These are phyloP conservation scores for Oophaga pumilio DNA, from an alignment of 2,113 vertebrate genomes.

Conservation along the genomic window DNA sequence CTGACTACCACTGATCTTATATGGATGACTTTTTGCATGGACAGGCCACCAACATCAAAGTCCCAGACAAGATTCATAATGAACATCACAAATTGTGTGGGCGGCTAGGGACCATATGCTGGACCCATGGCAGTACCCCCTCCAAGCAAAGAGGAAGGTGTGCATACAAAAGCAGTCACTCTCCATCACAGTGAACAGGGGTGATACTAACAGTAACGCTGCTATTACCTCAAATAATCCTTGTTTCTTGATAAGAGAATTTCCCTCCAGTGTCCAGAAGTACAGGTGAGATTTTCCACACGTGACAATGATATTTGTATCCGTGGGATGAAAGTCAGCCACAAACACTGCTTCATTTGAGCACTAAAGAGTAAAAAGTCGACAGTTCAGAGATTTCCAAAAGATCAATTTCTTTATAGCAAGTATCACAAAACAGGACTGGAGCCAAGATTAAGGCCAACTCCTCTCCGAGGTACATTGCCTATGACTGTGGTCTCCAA, in stretches of 20 bases:
- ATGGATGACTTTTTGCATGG: too few relatives aligned
- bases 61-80: too few relatives aligned
- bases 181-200: not conserved
- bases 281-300: constrained; percentile 97
- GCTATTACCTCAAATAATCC: constrained; percentile 91
- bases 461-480: too few relatives aligned
- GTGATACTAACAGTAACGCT: not conserved
- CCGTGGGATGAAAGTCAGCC: constrained; percentile 95
- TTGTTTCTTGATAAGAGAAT: constrained; percentile 90
- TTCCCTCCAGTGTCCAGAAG: constrained; percentile 95
- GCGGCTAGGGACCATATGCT: not conserved
- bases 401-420: not conserved
- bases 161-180: not conserved
- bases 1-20: too few relatives aligned
- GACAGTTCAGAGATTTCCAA: not conserved
- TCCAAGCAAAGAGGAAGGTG: not conserved
- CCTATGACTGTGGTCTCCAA: too few relatives aligned
- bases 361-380: constrained; percentile 75
- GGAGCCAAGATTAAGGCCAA: not conserved
- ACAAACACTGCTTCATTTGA: constrained; percentile 95
- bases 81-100: too few relatives aligned
- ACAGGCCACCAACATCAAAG: too few relatives aligned
- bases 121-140: not conserved
- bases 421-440: not conserved
- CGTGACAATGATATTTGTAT: constrained; percentile 91